Evolutionary conservation across 2,113 vertebrate genomes (phyloP).

Genomic region (Rattus norvegicus): GRCr8 NC_086037.1:62094001-62094500

Average conservation of each 20-base stretch:
- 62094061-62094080: neutral
- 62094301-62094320: conserved; percentile 85
- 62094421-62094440: rapidly evolving
- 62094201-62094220: neutral
- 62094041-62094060: neutral
- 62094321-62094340: conserved; percentile 94
- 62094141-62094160: neutral
- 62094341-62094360: conserved; percentile 92
- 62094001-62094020: neutral
- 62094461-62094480: neutral
- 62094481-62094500: neutral
- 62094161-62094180: rapidly evolving
- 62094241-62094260: neutral
- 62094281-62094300: conserved; percentile 87
- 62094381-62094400: conserved; percentile 93
- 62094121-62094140: neutral
- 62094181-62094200: neutral
- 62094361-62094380: conserved; percentile 86
- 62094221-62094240: no score
- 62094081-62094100: neutral
- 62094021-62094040: neutral
- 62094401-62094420: conserved; percentile 90
- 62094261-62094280: conserved; percentile 88
- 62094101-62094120: neutral
- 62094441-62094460: neutral